Base-by-base conservation (phyloP, 2,888 invertebrate species). In the Agrilus cyanescens region DNA sequence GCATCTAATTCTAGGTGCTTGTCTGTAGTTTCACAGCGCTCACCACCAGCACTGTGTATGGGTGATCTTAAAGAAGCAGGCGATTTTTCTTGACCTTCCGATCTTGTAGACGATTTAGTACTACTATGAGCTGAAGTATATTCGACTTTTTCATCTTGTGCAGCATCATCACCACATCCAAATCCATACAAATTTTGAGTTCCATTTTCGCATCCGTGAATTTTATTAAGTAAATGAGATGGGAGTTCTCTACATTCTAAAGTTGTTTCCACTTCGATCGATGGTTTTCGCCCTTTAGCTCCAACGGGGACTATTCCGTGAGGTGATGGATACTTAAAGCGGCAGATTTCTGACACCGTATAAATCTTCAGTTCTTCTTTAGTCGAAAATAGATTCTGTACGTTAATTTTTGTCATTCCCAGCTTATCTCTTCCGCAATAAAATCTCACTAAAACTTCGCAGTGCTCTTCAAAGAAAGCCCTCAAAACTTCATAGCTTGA, bases 371-470 rank as follows among this genome's bases (percentile, higher is more conserved):
- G 49, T 16, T 50, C 46, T 4, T 32, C 20, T 36, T 46, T 47
- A 1, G 40, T 32, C 7, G 46, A 44, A 5, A 56, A 48, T 4
- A 58, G 48, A 4, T 52, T 43, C 7, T 55, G 44, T 12, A 61
- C 43, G 25, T 55, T 50, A 1, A 65, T 50, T n/a, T 53, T 50
- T 0, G 63, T 56, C 0, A 48, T 48, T 3, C 65, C 66, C 12
- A 66, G 48, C 36, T 56, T 52, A 32, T 60, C 60, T 5, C 46
- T 45, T 5, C 59, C 61, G 34, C 57, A 56, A 43, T 51, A 58
- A 40, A 66, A 62, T 29, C 49, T 54, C 3, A 66, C 55, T 1
- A 46, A 38, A 8, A 65, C 53, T n/a, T 46, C 47, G 44, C 62
- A 56, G 7, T 51, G 53, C 15, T 53, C 47, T 6, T 43, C 38